Base-by-base conservation (phyloP, 2,797 vertebrate species). In the Taeniopygia guttata region DNA sequence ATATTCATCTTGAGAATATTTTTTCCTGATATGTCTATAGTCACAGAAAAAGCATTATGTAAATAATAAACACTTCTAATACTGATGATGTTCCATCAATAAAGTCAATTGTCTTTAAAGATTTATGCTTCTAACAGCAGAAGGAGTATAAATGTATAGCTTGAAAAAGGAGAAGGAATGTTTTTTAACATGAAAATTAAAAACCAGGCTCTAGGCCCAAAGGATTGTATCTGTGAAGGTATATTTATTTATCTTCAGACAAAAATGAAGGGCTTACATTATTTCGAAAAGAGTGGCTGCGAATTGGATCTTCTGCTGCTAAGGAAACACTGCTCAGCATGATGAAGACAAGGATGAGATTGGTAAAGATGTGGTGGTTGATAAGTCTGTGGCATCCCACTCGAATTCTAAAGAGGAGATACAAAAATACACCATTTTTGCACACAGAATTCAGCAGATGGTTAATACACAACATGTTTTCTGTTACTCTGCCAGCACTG, bases 311-410 rank as follows among this genome's bases (percentile, higher is more conserved):
- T 97, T 99, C 99, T 1, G 99, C 99, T 17, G 99, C 99, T 7
- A 99, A 98, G 15, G 99, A 99, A 27, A 98, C 99, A 3, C 99
- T 99, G 98, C 99, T 99, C 95, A 99, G 98, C 99, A 99, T 99
- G 98, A 99, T 99, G 98, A 99, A 99, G 82, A 99, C 98, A 36
- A 99, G 98, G 98, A 99, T 99, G 95, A 99, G 99, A 97, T 99
- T 99, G 96, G 99, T 99, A 97, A 99, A 99, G 93, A 99, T 98
- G 96, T 99, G 99, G 87, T 99, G 99, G 97, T 99, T 99, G 96
- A 99, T 99, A 93, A 99, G 99, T 92, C 97, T 98, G 97, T 99
- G 99, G 97, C 99, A 99, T 87, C 98, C 98, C 95, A 99, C 99
- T 8, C 99, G 99, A 93, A 99, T 96, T 97, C 99, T 99, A 95